phyloP scores from a whole-genome alignment of 2,113 vertebrate genomes.

The Archocentrus centrarchus region DNA sequence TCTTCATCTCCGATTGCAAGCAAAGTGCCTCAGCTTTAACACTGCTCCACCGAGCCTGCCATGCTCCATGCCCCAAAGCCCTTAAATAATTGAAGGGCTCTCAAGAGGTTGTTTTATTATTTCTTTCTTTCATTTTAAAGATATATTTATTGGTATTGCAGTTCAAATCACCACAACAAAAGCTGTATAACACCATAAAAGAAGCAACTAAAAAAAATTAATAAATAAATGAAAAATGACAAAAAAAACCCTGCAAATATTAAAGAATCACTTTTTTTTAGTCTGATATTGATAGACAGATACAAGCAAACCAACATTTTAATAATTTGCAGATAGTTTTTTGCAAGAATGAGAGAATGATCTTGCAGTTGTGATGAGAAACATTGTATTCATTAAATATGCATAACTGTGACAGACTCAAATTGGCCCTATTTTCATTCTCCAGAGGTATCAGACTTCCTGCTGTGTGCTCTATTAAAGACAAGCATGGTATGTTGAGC shows the following conservation, averaged over 20 bases:
- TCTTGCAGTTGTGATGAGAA: background rate
- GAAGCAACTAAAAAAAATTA: background rate
- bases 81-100: slow-evolving; percentile 55
- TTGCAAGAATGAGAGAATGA: background rate
- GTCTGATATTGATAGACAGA: background rate
- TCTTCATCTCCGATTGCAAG: slow-evolving; percentile 66
- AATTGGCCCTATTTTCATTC: slow-evolving; percentile 15
- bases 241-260: background rate
- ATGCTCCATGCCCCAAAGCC: slow-evolving; percentile 50
- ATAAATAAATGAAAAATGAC: background rate
- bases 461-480: slow-evolving; percentile 28
- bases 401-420: slow-evolving; percentile 16
- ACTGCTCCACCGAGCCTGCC: slow-evolving; percentile 32
- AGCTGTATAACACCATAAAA: slow-evolving; percentile 23
- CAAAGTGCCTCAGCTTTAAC: slow-evolving; percentile 55
- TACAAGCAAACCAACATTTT: background rate
- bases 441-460: slow-evolving; percentile 11
- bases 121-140: slow-evolving; percentile 15
- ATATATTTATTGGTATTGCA: slow-evolving; percentile 37
- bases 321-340: background rate
- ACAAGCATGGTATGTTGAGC: background rate
- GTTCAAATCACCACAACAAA: slow-evolving; percentile 44
- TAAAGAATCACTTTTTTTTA: background rate
- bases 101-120: slow-evolving; percentile 37
- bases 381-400: slow-evolving; percentile 40